Evolutionary conservation across 2,797 vertebrate genomes (phyloP), one percentile per base, ranked within the genome.

Genomic region (Aratinga solstitialis): DNA sequence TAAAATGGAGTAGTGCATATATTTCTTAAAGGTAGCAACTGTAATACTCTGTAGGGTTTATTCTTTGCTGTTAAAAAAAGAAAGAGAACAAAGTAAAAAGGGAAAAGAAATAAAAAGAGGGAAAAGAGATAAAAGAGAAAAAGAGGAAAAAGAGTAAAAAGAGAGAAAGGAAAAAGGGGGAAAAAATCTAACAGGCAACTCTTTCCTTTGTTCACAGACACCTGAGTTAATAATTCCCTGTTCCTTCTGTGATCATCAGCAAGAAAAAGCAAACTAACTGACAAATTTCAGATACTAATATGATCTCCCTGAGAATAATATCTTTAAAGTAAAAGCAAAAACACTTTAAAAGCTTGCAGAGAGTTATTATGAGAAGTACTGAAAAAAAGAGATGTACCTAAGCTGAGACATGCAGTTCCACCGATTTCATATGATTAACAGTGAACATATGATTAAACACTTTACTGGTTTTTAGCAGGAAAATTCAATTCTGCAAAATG

Each of bases 1-100:
- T 29, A 10, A n/a, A 77, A 67, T 0, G 0, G 8, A 74, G 40
- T 10, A 26, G 4, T 14, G 11, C 5, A 23, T 3, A 2, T 4
- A 5, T 53, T 50, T 54, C 59, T 42, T 43, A 29, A 78, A 38
- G 13, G 7, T 19, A 54, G 13, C 0, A 2, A 11, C 12, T 45
- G 58, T 34, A 43, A 26, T 9, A 23, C 2, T 2, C 26, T 76
- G 27, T 34, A 56, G 22, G 10, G 24, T 65, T 82, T 72, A 27
- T 30, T 47, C 11, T 69, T 66, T 56, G 27, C 18, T 68, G 18
- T 63, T 7, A 53, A 48, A 21, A 4, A 5, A 34, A 24, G 26
- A 8, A 10, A 42, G 20, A 32, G 17, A 40, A 27, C 23, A 61
- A 51, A n/a, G 24, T 2, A 8, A 24, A 22, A n/a, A 23, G 7